phyloP scores from a whole-genome alignment of 2,113 vertebrate species.

The Peromyscus californicus region DNA sequence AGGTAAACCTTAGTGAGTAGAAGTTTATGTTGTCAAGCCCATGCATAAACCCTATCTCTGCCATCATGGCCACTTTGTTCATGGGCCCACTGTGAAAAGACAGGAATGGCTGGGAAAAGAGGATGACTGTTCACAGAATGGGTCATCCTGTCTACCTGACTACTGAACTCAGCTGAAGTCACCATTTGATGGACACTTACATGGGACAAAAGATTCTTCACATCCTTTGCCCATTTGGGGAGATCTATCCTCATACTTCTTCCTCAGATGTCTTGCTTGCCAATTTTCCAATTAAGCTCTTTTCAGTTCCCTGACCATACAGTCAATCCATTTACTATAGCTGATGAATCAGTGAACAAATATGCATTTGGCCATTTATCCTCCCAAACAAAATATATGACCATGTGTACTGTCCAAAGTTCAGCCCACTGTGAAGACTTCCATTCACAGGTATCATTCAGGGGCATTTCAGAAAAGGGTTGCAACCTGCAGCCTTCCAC shows the following conservation, averaged over 20 bases:
- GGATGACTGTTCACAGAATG: background rate
- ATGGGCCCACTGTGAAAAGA: background rate
- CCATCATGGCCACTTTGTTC: background rate
- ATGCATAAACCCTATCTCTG: background rate
- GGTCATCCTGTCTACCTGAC: background rate
- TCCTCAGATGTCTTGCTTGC: background rate
- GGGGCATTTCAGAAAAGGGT: background rate
- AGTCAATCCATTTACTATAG: background rate
- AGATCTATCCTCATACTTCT: background rate
- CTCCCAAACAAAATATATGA: background rate
- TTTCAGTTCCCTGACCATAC: background rate
- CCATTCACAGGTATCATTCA: background rate
- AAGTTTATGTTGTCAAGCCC: background rate
- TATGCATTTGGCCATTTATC: background rate
- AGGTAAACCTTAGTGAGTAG: background rate
- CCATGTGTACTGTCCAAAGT: no score
- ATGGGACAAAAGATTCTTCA: background rate
- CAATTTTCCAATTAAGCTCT: background rate
- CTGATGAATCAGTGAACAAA: background rate
- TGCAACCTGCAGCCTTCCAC: background rate
- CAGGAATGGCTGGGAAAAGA: background rate
- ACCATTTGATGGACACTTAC: background rate
- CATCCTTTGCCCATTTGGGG: background rate
- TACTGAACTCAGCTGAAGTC: background rate
- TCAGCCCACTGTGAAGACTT: background rate